A percentile compares a stretch with the other conserved stretches of the same genome.
Conservation (phyloP, 2,113 vertebrate genomes). For the Ceyx margarethae region DNA sequence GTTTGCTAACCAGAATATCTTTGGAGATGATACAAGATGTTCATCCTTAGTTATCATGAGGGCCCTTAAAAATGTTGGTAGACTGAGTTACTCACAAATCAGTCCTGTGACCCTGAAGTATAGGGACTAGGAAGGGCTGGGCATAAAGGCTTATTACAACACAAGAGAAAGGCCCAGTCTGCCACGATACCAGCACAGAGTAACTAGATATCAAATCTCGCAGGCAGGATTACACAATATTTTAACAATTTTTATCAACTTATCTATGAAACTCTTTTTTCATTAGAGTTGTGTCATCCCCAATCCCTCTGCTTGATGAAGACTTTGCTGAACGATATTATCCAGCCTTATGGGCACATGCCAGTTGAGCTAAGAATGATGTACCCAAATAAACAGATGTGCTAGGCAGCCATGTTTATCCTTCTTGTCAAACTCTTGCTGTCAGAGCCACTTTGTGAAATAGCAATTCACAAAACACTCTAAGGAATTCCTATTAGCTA, state of each 20-base stretch:
- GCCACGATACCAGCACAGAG: background rate
- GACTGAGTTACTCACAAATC: background rate
- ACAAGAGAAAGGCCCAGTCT: background rate
- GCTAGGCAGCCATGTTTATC: conserved; percentile 63
- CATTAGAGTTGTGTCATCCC: conserved; percentile 23
- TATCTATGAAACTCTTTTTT: background rate
- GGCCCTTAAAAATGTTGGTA: background rate
- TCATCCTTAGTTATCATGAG: background rate
- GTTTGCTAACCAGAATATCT: background rate
- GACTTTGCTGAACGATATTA: conserved; percentile 32
- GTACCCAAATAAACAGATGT: conserved; percentile 55
- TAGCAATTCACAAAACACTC: conserved; percentile 58
- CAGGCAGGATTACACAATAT: background rate
- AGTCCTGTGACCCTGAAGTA: background rate
- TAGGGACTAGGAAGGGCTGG: background rate
- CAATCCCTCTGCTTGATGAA: conserved; percentile 38
- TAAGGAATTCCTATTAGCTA: conserved; percentile 61
- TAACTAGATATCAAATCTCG: background rate
- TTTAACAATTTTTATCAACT: background rate
- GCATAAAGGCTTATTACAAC: background rate
- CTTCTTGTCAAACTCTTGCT: conserved; percentile 53
- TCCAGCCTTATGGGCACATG: conserved; percentile 39
- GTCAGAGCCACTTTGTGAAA: conserved; percentile 58
- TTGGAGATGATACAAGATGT: background rate
- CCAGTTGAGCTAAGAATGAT: conserved; percentile 50